Conservation (phyloP, 2,797 vertebrate genomes). For the Cossypha polioptera region DNA sequence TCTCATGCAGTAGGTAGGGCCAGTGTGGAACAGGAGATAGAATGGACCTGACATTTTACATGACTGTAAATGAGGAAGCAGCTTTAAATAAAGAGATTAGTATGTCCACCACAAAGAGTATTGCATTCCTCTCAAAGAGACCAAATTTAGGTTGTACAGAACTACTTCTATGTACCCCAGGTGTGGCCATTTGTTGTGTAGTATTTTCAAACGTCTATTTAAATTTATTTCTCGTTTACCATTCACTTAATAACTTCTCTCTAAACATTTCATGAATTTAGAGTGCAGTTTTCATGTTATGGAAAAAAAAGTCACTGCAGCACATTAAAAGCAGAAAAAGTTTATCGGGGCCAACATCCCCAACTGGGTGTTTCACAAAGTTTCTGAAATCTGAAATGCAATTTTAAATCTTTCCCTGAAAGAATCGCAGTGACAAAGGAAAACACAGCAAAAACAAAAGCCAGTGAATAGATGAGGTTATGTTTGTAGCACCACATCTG, state of each 20-base stretch:
- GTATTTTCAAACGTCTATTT: slow-evolving; percentile 30
- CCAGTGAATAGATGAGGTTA: not conserved
- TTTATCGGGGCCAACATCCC: accelerated
- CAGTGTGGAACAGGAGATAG: not conserved
- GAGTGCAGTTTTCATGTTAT: not conserved
- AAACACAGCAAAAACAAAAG: not conserved
- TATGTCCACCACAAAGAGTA: not conserved
- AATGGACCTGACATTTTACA: slow-evolving; percentile 39
- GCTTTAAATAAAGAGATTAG: slow-evolving; percentile 61
- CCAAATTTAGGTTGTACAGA: not conserved
- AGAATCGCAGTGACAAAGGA: not conserved
- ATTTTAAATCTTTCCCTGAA: not conserved
- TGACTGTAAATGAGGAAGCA: slow-evolving; percentile 45
- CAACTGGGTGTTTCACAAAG: not conserved
- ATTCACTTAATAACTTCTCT: slow-evolving; percentile 30
- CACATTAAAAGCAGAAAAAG: not conserved
- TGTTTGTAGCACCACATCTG: not conserved
- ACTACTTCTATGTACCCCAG: slow-evolving; percentile 19
- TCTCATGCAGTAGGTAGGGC: slow-evolving; percentile 43
- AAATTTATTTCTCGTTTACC: slow-evolving; percentile 42
- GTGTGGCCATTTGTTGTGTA: slow-evolving; percentile 41
- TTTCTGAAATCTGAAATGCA: not conserved
- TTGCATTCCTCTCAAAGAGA: slow-evolving; percentile 41
- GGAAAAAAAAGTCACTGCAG: not conserved
- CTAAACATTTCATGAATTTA: not conserved